Base-by-base conservation (phyloP, 2,797 vertebrate species). In the Petrocephalus schoutedeni region DNA sequence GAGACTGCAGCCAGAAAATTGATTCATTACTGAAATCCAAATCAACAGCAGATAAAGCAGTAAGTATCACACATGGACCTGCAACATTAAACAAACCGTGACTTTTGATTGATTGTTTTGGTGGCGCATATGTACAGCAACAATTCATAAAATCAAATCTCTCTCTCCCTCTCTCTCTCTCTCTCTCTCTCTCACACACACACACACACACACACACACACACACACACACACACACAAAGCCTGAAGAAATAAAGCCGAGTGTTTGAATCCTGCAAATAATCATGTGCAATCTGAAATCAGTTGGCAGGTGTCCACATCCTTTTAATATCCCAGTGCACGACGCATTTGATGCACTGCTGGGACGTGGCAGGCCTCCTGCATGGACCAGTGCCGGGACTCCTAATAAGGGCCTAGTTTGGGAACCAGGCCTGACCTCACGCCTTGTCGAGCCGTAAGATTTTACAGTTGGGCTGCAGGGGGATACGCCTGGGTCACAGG, bases 271-370 rank as follows among this genome's bases (percentile, higher is more conserved):
- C 67, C 67, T 74, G 67, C 67, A 41, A 41, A 74, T 74, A 14
- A 74, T 83, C 80, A 21, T 53, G 80, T 49, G 10, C 80, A 83
- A 83, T 83, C 80, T 53, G 49, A 83, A 53, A 53, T 83, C 41
- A 83, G 49, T 8, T 53, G 80, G 49, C 45, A 1, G 12, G 80
- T n/a, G 49, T 83, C 80, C 80, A 83, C 21, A 53, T 53, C 49
- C 49, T 83, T 21, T 83, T 53, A 10, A 45, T 74, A 74, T 74
- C 32, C 67, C 36, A 2, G 67, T 1, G 6, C 67, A 74, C 36
- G 8, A 10, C 0, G 32, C 14, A 74, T 74, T 14, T 16, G 67
- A 74, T 41, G 67, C 67, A 19, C 67, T 74, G 32, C 5, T 74
- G 67, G 36, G 32, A 74, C 28, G 41, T 8, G 67, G 61, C 67